These are phyloP conservation scores for Patella caerulea DNA, from an alignment of 2,888 invertebrate species.

Conservation along the genomic window DNA sequence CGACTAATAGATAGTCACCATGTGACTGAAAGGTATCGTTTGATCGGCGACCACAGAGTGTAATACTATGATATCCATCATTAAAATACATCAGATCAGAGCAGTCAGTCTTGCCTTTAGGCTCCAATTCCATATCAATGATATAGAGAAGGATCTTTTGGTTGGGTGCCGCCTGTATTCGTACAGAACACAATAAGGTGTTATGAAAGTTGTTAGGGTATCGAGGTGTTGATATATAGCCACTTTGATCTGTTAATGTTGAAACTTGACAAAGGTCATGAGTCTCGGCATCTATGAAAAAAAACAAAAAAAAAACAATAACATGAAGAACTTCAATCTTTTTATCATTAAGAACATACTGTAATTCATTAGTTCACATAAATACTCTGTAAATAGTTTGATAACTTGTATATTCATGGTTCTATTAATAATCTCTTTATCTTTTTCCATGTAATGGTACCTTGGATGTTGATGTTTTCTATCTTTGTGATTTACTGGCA, in stretches of 20 bases:
- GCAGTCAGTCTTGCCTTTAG: slow-evolving; percentile 52
- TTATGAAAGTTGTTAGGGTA: slow-evolving; percentile 58
- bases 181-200: slow-evolving; percentile 47
- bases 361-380: too few species aligned
- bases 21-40: slow-evolving; percentile 51
- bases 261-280: slow-evolving; percentile 53
- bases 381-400: too few species aligned
- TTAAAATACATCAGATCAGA: slow-evolving; percentile 60
- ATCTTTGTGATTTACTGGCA: too few species aligned
- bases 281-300: slow-evolving; percentile 42
- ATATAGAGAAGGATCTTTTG: slow-evolving; percentile 60
- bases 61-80: slow-evolving; percentile 54
- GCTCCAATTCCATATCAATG: slow-evolving; percentile 62
- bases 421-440: too few species aligned
- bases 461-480: too few species aligned
- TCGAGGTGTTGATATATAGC: slow-evolving; percentile 63
- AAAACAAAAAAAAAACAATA: not conserved
- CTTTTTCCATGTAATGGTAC: too few species aligned
- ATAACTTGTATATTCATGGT: too few species aligned
- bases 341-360: too few species aligned
- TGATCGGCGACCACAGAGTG: slow-evolving; percentile 58
- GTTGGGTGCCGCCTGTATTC: slow-evolving; percentile 46
- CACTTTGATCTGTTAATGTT: slow-evolving; percentile 47
- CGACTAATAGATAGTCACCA: slow-evolving; percentile 47
- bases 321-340: too few species aligned